These are phyloP conservation scores for Hypotaenidia philippensis DNA, from an alignment of 2,797 vertebrate species.

Conservation along the genomic window DNA sequence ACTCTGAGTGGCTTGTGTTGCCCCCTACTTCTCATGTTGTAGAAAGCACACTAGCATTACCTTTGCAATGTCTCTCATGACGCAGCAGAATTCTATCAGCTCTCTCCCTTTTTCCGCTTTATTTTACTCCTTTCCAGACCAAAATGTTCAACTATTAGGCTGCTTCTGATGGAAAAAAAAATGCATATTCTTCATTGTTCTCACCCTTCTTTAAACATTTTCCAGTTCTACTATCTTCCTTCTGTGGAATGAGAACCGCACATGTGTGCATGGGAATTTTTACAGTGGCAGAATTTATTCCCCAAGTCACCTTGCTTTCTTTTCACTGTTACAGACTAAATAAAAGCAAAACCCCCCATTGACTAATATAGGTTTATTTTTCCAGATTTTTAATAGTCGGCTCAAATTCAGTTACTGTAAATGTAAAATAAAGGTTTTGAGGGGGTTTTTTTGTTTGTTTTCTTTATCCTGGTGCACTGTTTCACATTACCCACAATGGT, in stretches of 20 bases:
- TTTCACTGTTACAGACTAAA: background rate
- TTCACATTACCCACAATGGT: background rate
- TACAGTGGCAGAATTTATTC: background rate
- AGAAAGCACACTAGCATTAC: background rate
- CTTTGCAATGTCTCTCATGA: background rate
- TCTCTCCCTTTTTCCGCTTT: background rate
- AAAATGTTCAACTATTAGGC: background rate
- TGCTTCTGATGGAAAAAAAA: background rate
- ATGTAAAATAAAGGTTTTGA: background rate
- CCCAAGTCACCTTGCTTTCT: background rate
- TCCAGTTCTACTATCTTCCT: background rate
- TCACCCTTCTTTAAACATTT: background rate
- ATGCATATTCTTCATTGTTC: background rate
- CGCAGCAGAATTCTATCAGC: background rate
- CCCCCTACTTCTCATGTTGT: slow-evolving; percentile 12
- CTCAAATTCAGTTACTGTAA: background rate
- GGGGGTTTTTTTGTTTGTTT: background rate
- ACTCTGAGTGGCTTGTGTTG: slow-evolving; percentile 27
- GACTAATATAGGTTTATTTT: background rate
- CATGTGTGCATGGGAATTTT: background rate
- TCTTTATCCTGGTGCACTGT: background rate
- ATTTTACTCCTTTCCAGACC: background rate
- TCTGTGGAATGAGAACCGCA: background rate
- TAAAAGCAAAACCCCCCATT: background rate
- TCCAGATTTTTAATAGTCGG: background rate